Base-by-base conservation (phyloP, 2,797 vertebrate genomes). In the Lepidocolaptes lacrymiger region DNA sequence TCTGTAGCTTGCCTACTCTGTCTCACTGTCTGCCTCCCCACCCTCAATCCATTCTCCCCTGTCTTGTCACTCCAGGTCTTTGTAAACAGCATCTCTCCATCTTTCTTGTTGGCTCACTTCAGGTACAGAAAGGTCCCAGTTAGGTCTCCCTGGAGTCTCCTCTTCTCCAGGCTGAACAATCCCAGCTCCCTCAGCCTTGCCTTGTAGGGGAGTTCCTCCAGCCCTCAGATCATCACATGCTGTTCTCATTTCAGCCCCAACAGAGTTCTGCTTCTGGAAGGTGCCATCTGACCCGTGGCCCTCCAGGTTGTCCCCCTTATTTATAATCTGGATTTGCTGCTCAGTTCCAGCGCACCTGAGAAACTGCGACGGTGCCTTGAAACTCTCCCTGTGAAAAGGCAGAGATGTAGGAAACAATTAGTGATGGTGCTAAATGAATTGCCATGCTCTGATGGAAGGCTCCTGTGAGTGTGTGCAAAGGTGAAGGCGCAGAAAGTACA, bases 371-470 rank as follows among this genome's bases (percentile, higher is more conserved):
- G 41, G 24, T 62, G 19, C 48, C 81, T 46, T 79, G 32, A 51
- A 58, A 76, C 48, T 14, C 10, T 71, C 22, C 39, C 36, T 66
- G 55, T 48, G 39, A 89, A 46, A 78, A 49, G 12, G 58, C 46
- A 72, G 48, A 74, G 43, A 52, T 62, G 77, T 68, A 87, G 84
- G 66, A 62, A 91, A 76, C 92, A 81, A 37, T 73, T 92, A 91
- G 84, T 63, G 85, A 27, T 85, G 85, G 71, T 92, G 89, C 32
- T 93, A 94, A 94, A 91, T 96, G 87, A 80, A 77, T 87, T 80
- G 69, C 48, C 9, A 3, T 36, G 21, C 36, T 79, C 74, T 73
- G 44, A 48, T 27, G 37, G 71, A 89, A 89, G 46, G 36, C 59
- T 89, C 67, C 72, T 93, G 75, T 79, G 74, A 69, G 82, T 46